These are phyloP conservation scores for Lepilemur septentrionalis DNA, from an alignment of 2,797 vertebrate species.

Conservation along the genomic window DNA sequence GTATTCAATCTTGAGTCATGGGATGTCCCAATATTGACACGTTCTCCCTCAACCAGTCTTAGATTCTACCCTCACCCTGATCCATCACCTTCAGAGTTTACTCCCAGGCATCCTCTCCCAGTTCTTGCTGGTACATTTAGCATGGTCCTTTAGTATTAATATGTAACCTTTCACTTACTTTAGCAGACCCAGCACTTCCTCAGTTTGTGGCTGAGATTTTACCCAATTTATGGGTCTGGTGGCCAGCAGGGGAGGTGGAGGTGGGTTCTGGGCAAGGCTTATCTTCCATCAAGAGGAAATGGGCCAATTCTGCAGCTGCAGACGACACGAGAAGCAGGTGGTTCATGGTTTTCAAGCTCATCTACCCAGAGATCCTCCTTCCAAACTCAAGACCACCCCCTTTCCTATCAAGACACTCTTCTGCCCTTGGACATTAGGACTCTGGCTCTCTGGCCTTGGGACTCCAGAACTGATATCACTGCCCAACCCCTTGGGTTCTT, in stretches of 20 bases:
- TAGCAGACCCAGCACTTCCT: not conserved
- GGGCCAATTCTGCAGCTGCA: not conserved
- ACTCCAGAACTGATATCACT: too few species aligned
- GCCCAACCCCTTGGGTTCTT: too few species aligned
- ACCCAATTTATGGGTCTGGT: not conserved
- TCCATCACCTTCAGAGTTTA: not conserved
- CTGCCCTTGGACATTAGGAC: too few species aligned
- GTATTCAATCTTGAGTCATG: not conserved
- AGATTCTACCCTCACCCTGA: too few species aligned
- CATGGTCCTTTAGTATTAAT: not conserved
- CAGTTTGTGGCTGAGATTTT: not conserved
- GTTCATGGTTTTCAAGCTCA: not conserved
- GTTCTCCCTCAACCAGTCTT: not conserved
- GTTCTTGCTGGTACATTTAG: not conserved
- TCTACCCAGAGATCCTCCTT: not conserved
- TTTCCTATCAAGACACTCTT: not conserved
- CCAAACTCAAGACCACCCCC: not conserved
- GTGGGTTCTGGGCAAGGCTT: not conserved
- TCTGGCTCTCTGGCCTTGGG: too few species aligned
- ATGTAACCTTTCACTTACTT: not conserved
- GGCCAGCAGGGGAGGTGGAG: not conserved
- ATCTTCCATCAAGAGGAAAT: not conserved
- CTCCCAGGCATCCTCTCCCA: not conserved
- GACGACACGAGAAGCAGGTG: not conserved
- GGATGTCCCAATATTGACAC: not conserved